These are phyloP conservation scores for Sesamia nonagrioides DNA, from an alignment of 1,140 invertebrate species.

Conservation along the genomic window DNA sequence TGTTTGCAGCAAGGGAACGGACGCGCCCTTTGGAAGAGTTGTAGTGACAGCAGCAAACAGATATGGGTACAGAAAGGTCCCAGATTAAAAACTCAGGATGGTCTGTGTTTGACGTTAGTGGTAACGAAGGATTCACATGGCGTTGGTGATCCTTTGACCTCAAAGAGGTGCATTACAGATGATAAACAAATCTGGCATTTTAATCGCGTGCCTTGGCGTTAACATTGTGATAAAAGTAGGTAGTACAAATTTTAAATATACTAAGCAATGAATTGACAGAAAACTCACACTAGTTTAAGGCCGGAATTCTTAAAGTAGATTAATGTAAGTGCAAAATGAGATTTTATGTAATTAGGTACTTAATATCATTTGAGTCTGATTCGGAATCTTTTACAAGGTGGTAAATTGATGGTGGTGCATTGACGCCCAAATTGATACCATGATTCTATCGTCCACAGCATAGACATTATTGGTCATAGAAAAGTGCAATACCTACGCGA, in stretches of 20 bases:
- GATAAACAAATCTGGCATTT: constrained; percentile 83
- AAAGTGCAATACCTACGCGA: too few relatives aligned
- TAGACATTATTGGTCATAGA: too few relatives aligned
- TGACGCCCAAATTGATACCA: too few relatives aligned
- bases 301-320: constrained; percentile 2
- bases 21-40: constrained; percentile 78
- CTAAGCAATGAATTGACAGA: constrained; percentile 11
- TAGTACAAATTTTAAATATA: constrained; percentile 52
- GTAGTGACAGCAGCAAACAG: constrained; percentile 76
- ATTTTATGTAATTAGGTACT: constrained; percentile 23
- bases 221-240: constrained; percentile 62
- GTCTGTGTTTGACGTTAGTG: constrained; percentile 73
- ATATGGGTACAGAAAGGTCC: constrained; percentile 80
- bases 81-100: constrained; percentile 72
- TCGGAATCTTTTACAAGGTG: background rate
- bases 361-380: constrained; percentile 36
- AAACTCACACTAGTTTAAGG: background rate
- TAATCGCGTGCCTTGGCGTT: constrained; percentile 83
- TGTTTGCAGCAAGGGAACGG: constrained; percentile 80
- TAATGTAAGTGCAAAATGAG: constrained; percentile 13
- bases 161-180: constrained; percentile 70
- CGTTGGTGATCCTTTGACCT: constrained; percentile 67
- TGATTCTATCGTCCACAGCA: too few relatives aligned
- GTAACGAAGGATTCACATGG: constrained; percentile 59
- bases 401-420: too few relatives aligned